Base-by-base conservation (phyloP, 2,888 invertebrate species). In the Globia sparganii region DNA sequence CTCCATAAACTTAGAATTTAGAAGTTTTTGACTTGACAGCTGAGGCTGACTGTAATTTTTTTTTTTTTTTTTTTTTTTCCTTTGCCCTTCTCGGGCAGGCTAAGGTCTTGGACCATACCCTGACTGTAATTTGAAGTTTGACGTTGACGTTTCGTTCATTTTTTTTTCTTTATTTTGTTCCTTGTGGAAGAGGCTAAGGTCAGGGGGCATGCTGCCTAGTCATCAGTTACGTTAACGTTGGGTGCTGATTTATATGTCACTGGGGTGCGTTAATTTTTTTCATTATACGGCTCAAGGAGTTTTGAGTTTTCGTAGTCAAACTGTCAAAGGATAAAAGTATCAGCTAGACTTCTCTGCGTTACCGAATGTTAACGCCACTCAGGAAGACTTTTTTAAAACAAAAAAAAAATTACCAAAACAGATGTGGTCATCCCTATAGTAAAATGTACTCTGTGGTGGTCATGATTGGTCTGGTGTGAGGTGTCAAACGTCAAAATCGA, bases 121-220 rank as follows among this genome's bases (percentile, higher is more conserved):
- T n/a, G 4, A 62, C 15, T 13, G 6, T n/a, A 37, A 8, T 15
- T 37, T 34, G 31, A 13, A 21, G 31, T 61, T 62, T 62, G 65
- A 65, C 65, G 28, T 28, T 65, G 28, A 65, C 43, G 28, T 43
- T n/a, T n/a, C n/a, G n/a, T n/a, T n/a, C n/a, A n/a, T n/a, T n/a
- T n/a, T n/a, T n/a, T n/a, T n/a, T n/a, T n/a, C n/a, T n/a, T n/a
- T n/a, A n/a, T n/a, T n/a, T n/a, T n/a, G n/a, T n/a, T n/a, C n/a
- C n/a, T n/a, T n/a, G n/a, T n/a, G n/a, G n/a, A n/a, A n/a, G n/a
- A n/a, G n/a, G n/a, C n/a, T n/a, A n/a, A n/a, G n/a, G n/a, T n/a
- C n/a, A n/a, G n/a, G n/a, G n/a, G n/a, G n/a, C n/a, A n/a, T n/a
- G n/a, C n/a, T n/a, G n/a, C n/a, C n/a, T n/a, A n/a, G n/a, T n/a